These are phyloP conservation scores for Nipponia nippon DNA, from an alignment of 2,113 vertebrate genomes.

Conservation along the genomic window DNA sequence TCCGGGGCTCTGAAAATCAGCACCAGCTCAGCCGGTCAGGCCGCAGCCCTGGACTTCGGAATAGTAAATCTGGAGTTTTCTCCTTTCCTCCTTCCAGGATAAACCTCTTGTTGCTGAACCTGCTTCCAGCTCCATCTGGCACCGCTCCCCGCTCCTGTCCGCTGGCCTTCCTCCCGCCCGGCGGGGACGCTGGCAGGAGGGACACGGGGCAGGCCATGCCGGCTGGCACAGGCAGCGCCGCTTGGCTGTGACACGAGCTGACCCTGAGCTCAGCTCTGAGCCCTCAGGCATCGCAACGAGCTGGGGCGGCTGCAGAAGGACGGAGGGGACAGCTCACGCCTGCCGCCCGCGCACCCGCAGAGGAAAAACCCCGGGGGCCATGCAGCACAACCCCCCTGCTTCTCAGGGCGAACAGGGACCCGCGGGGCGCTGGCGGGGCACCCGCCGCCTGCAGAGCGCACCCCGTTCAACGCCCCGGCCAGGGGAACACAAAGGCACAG, in stretches of 20 bases:
- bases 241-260: neutral
- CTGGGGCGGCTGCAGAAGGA: neutral
- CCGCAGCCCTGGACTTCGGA: neutral
- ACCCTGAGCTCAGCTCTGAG: neutral
- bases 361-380: neutral
- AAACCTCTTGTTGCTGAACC: neutral
- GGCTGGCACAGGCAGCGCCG: neutral
- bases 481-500: neutral
- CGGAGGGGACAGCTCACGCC: neutral
- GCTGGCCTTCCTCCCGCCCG: neutral
- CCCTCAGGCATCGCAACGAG: rapidly evolving
- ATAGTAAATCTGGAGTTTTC: neutral
- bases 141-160: neutral
- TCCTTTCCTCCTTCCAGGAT: neutral
- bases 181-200: neutral
- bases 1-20: neutral
- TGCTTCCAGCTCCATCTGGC: neutral
- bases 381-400: rapidly evolving
- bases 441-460: neutral
- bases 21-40: neutral
- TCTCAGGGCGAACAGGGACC: neutral
- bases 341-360: neutral
- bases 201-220: neutral
- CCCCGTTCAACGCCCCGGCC: rapidly evolving
- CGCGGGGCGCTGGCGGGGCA: rapidly evolving